A percentile compares a stretch with the other conserved stretches of the same genome.
These are phyloP conservation scores for Galerucella calmariensis DNA, from an alignment of 2,888 invertebrate species.

Conservation along the genomic window DNA sequence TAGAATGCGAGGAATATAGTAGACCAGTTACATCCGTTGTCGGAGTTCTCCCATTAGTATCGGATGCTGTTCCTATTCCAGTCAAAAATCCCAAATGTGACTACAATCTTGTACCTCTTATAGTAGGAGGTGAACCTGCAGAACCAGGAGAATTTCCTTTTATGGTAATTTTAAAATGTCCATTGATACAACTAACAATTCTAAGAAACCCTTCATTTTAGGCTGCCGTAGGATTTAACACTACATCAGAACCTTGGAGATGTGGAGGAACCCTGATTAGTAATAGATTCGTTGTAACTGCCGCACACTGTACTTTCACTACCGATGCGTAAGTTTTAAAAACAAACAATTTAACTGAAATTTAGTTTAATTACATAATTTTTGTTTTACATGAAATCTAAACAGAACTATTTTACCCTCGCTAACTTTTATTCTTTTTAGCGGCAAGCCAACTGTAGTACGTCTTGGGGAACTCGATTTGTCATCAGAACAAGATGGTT, in stretches of 20 bases:
- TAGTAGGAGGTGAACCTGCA: constrained; percentile 70
- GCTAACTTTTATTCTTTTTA: constrained; percentile 49
- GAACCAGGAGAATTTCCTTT: constrained; percentile 71
- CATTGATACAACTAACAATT: background rate
- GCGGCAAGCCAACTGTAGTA: constrained; percentile 67
- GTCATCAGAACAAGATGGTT: constrained; percentile 65
- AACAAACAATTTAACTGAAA: background rate
- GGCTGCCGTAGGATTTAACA: constrained; percentile 63
- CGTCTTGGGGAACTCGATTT: constrained; percentile 72
- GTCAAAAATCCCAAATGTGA: constrained; percentile 68
- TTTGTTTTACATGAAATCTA: too few species aligned
- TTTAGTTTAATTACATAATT: too few species aligned
- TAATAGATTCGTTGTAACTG: constrained; percentile 68
- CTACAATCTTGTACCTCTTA: constrained; percentile 67
- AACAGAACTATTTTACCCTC: too few species aligned
- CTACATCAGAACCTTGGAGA: constrained; percentile 58
- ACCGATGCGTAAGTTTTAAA: constrained; percentile 52
- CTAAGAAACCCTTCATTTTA: constrained; percentile 49
- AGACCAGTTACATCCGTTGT: constrained; percentile 65
- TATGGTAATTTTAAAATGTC: constrained; percentile 65
- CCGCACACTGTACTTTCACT: constrained; percentile 68
- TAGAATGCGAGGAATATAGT: constrained; percentile 72
- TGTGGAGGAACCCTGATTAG: constrained; percentile 71
- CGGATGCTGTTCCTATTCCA: constrained; percentile 64
- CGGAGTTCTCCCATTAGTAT: constrained; percentile 68